Base-by-base conservation (phyloP, 2,113 vertebrate genomes). In the Myiopsitta monachus region DNA sequence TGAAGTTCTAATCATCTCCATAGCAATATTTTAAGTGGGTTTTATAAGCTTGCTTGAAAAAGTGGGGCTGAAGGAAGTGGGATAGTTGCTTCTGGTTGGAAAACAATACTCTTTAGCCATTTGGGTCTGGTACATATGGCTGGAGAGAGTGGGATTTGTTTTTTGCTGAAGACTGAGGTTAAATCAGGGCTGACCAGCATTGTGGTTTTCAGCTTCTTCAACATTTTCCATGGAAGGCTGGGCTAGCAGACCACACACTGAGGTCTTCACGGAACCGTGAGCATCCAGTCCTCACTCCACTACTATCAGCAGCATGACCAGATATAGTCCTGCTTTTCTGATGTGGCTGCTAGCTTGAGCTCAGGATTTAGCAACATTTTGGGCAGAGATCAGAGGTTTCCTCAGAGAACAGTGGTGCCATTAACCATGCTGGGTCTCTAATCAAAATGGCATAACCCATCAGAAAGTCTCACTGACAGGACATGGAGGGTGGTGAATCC, bases 41-140 rank as follows among this genome's bases (percentile, higher is more conserved):
- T 97, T 95, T 93, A 33, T 77, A 82, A 95, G 80, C 66, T 92
- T 75, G 52, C 91, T 92, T 91, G 83, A 78, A 92, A 97, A 97
- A 81, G 21, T 2, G 0, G 16, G 39, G 43, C 59, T 76, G 41
- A 74, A 84, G 27, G 69, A 47, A 18, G 26, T 61, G 49, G 31
- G 46, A 18, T 21, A 63, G 59, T 41, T 90, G 14, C 47, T 75
- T 63, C 28, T 59, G 49, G 51, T 4, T 78, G 68, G 38, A 46
- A 74, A 44, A 76, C 1, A 5, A 3, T 6, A 9, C 5, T 24
- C 14, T 51, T 90, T 83, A 95, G 92, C 76, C n/a, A 76, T 78
- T 87, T 44, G 49, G 7, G 5, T 87, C n/a, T 9, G 1, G 62
- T 31, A 19, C 3, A 1, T 0, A 0, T n/a, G 79, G 27, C 44